Evolutionary conservation across 1,140 invertebrate species (phyloP).

Genomic region (Trichonephila clavata): DNA sequence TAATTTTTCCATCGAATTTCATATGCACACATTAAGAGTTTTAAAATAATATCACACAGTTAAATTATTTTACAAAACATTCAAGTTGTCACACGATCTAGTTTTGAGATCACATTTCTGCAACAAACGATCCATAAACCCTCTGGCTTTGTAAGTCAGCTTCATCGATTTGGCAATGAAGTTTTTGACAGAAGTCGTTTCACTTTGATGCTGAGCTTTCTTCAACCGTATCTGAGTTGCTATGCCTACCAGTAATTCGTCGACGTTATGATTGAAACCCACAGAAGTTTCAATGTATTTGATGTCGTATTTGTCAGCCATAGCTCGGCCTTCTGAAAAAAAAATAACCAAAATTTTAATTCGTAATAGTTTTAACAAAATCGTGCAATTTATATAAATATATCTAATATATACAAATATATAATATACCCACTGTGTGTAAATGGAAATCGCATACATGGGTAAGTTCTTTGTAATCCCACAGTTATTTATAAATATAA

Average conservation of each 20-base stretch:
- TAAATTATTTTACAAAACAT: conserved; percentile 79
- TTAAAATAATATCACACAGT: background rate
- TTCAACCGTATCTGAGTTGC: conserved; percentile 83
- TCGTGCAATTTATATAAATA: no score
- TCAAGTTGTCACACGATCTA: conserved; percentile 80
- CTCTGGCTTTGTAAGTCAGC: conserved; percentile 75
- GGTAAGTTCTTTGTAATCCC: no score
- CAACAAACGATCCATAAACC: conserved; percentile 79
- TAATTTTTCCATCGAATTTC: no score
- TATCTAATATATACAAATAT: no score
- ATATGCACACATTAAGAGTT: no score
- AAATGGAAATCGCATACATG: no score
- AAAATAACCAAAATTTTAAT: no score
- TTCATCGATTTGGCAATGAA: conserved; percentile 57
- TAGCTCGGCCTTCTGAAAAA: conserved; percentile 86
- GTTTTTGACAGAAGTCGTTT: conserved; percentile 30
- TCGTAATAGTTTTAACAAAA: no score
- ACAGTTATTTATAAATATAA: no score
- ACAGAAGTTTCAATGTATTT: conserved; percentile 92
- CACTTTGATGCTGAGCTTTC: conserved; percentile 41
- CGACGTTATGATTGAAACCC: conserved; percentile 89
- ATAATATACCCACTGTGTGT: no score
- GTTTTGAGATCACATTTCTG: conserved; percentile 79
- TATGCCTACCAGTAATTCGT: conserved; percentile 89
- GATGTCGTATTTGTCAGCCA: conserved; percentile 85